Base-by-base conservation (phyloP, 2,113 vertebrate species). In the Nycticorax nycticorax region DNA sequence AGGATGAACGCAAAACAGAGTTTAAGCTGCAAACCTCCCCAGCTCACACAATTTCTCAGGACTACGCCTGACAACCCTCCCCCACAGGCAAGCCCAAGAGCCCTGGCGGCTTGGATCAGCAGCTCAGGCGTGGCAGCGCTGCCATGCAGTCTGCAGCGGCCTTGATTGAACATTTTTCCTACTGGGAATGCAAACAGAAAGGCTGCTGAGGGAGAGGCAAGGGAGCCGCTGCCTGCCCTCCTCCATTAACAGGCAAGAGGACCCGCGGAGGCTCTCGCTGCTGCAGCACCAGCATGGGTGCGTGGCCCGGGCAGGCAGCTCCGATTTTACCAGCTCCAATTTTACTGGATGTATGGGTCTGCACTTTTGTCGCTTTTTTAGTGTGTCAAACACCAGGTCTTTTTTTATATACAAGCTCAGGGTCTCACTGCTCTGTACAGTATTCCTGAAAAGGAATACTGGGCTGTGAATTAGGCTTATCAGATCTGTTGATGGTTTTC, bases 131-230 rank as follows among this genome's bases (percentile, higher is more conserved):
- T 5, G 82, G 12, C 56, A 95, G 89, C 86, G 92, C 90, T 86
- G 55, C 64, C 50, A 22, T 50, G 73, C 80, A 89, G 84, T n/a
- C 75, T 90, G 60, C 72, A 85, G 5, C 74, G 78, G 77, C 71
- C 79, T 81, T 33, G 23, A 53, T 6, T 56, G 57, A 89, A 76
- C 27, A 21, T 83, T 71, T 48, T 88, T 95, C 63, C 69, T 91
- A 72, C 3, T 75, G 74, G 57, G 57, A 95, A 72, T 41, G 63
- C 82, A 93, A 77, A 93, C 68, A 96, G 62, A 96, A 93, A 64
- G 53, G 72, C 69, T 88, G 87, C 27, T 33, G 48, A 66, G 62
- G 24, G 55, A n/a, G 32, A 62, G 22, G 57, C 24, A 26, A 8
- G n/a, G 62, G 14, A 1, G 15, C n/a, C 7, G 62, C 79, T 92